These are phyloP conservation scores for Platyrinchus mystaceus DNA, from an alignment of 2,797 vertebrate species.

Conservation along the genomic window DNA sequence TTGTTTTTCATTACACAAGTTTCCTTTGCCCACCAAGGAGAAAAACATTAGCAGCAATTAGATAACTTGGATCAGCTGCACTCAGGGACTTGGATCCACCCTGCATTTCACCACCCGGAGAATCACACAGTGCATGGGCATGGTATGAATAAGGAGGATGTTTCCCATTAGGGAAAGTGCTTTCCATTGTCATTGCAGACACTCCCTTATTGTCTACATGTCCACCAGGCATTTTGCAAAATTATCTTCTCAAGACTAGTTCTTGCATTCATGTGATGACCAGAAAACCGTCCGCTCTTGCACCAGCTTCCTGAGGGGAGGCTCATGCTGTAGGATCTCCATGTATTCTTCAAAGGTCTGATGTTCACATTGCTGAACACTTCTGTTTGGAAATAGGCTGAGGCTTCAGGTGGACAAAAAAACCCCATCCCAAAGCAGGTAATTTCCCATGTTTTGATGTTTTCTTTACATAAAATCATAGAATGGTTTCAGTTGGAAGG, in stretches of 20 bases:
- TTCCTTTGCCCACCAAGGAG: background rate
- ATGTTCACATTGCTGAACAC: background rate
- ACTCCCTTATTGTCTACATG: background rate
- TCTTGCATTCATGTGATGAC: background rate
- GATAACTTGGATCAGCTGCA: background rate
- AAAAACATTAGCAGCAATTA: background rate
- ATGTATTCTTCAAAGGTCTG: background rate
- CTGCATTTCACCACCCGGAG: background rate
- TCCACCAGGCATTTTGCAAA: constrained; percentile 5
- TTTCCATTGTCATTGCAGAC: constrained; percentile 16
- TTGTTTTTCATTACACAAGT: background rate
- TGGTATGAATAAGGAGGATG: background rate
- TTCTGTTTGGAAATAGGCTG: background rate
- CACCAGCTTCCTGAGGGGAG: background rate
- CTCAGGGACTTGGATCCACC: background rate
- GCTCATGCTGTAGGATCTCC: background rate
- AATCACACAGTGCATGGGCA: background rate
- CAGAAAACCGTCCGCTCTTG: background rate
- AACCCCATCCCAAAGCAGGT: rapidly evolving
- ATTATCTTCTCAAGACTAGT: background rate
- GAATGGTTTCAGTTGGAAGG: background rate
- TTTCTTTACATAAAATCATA: background rate
- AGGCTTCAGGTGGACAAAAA: background rate
- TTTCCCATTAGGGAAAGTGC: constrained; percentile 50
- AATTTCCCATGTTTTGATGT: background rate